These are phyloP conservation scores for Pristionchus japonicus DNA, from an alignment of 2,888 invertebrate genomes.

Conservation along the genomic window DNA sequence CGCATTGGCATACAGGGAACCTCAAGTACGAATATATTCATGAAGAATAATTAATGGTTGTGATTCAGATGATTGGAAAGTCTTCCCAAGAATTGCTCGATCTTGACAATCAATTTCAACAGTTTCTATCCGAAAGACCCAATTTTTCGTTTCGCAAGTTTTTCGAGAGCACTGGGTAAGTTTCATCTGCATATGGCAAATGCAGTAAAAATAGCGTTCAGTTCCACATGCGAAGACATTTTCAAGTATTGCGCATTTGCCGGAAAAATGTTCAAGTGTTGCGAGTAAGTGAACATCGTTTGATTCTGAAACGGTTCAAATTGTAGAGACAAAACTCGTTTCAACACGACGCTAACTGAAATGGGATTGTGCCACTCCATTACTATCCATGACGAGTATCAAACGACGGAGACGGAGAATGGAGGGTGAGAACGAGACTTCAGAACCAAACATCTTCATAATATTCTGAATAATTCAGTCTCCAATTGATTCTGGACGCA, in stretches of 20 bases:
- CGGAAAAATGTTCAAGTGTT: background rate
- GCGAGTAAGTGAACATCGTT: background rate
- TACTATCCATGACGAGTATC: background rate
- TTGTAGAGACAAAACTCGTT: background rate
- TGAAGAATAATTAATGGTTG: background rate
- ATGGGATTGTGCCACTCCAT: background rate
- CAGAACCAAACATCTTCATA: background rate
- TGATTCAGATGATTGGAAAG: background rate
- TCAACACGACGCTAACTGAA: background rate
- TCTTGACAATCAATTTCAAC: background rate
- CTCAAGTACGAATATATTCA: background rate
- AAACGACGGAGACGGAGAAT: conserved; percentile 3
- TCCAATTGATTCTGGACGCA: background rate
- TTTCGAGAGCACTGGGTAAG: background rate
- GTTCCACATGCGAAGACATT: background rate
- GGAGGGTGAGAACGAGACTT: background rate
- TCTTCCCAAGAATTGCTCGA: background rate
- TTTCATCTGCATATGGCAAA: no score
- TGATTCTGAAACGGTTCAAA: no score
- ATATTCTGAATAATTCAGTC: background rate
- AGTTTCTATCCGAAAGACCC: background rate
- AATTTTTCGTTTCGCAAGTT: background rate
- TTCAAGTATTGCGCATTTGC: background rate
- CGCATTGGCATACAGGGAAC: background rate
- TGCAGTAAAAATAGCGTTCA: background rate